These are phyloP conservation scores for Sardina pilchardus DNA, from an alignment of 2,113 vertebrate genomes.

Conservation along the genomic window DNA sequence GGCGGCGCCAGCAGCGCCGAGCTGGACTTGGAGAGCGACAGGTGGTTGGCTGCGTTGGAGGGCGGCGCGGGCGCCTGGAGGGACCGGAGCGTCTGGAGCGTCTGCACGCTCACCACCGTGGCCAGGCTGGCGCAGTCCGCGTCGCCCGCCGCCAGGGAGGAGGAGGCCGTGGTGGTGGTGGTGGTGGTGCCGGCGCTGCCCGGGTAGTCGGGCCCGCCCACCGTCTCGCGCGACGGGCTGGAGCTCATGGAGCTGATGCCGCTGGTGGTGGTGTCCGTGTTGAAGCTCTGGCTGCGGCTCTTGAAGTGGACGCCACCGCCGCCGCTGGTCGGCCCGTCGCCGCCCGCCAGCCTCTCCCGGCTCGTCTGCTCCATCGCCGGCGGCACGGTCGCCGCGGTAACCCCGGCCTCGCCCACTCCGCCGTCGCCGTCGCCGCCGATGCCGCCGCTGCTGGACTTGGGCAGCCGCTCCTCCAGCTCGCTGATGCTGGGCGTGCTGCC, in stretches of 20 bases:
- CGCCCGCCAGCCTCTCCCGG: constrained; percentile 85
- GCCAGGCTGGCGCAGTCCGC: constrained; percentile 96
- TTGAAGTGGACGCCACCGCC: constrained; percentile 86
- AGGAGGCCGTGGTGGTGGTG: constrained; percentile 86
- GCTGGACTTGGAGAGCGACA: constrained; percentile 87
- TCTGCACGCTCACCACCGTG: constrained; percentile 93
- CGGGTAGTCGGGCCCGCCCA: constrained; percentile 81
- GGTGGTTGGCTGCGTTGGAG: constrained; percentile 79
- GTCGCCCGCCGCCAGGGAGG: constrained; percentile 76
- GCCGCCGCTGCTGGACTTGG: constrained; percentile 60
- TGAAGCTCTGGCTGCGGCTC: constrained; percentile 97
- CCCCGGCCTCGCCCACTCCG: constrained; percentile 58
- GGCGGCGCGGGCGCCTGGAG: background rate
- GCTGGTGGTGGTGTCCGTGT: constrained; percentile 97
- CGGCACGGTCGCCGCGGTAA: constrained; percentile 61
- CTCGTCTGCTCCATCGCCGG: constrained; percentile 85
- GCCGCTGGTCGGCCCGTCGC: constrained; percentile 55
- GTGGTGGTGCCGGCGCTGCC: constrained; percentile 82
- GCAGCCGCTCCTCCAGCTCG: constrained; percentile 77
- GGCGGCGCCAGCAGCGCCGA: constrained; percentile 88
- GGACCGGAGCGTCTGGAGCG: constrained; percentile 85
- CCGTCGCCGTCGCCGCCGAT: constrained; percentile 56
- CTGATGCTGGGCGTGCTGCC: constrained; percentile 81
- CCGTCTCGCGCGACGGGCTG: constrained; percentile 93
- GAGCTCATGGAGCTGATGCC: constrained; percentile 99